A percentile compares a stretch with the other conserved stretches of the same genome.
These are phyloP conservation scores for Stictocephala bisonia DNA, from an alignment of 2,888 invertebrate species.

Conservation along the genomic window DNA sequence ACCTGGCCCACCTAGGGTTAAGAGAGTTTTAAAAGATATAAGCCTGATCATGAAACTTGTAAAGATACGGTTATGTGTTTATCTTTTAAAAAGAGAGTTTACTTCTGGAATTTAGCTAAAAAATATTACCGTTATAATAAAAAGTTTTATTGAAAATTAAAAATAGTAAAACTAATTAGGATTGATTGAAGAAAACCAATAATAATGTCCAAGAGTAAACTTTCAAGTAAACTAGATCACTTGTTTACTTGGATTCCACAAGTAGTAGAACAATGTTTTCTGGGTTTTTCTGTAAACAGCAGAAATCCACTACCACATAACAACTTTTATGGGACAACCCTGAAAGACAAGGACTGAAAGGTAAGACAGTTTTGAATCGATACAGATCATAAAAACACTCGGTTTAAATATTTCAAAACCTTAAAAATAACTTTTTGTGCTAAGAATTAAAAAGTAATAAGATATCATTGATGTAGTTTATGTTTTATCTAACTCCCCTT, in stretches of 20 bases:
- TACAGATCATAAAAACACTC: too few species aligned
- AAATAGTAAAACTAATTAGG: too few species aligned
- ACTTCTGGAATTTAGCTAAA: conserved; percentile 29
- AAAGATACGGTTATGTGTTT: too few species aligned
- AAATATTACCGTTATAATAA: too few species aligned
- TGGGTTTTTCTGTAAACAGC: conserved; percentile 29
- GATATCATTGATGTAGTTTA: background rate
- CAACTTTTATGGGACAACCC: conserved; percentile 35
- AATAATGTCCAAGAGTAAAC: conserved; percentile 37
- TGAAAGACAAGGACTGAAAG: conserved; percentile 32
- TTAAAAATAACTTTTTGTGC: background rate
- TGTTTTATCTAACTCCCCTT: background rate
- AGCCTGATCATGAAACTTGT: too few species aligned
- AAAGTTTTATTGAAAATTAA: too few species aligned
- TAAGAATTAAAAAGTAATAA: background rate
- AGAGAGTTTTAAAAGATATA: too few species aligned
- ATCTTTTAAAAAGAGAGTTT: conserved; percentile 12
- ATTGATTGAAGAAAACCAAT: too few species aligned
- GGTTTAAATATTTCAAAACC: too few species aligned
- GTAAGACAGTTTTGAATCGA: conserved; percentile 19
- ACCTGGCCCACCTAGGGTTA: too few species aligned
- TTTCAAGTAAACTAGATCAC: too few species aligned
- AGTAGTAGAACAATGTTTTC: too few species aligned
- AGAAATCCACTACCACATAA: conserved; percentile 32
- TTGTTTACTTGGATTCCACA: background rate